A percentile compares a stretch with the other conserved stretches of the same genome.
These are phyloP conservation scores for Oscheius sp. DNA, from an alignment of 2,888 invertebrate genomes.

Conservation along the genomic window DNA sequence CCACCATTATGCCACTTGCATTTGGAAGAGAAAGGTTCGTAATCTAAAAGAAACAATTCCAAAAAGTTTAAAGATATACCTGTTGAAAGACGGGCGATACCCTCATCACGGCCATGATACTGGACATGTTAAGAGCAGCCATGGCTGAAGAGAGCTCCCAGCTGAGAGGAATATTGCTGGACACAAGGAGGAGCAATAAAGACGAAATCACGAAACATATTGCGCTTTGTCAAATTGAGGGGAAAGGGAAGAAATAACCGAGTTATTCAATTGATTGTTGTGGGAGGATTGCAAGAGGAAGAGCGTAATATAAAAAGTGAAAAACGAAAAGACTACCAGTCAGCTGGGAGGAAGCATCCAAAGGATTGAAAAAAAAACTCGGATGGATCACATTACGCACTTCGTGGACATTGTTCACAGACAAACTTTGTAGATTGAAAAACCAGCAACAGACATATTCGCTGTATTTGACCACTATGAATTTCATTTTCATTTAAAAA, in stretches of 20 bases:
- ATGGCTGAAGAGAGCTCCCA: conserved; percentile 7
- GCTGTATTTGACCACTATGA: too few relatives aligned
- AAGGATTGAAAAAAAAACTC: background rate
- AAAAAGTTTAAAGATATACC: too few relatives aligned
- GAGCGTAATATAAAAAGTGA: background rate
- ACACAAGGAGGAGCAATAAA: conserved; percentile 14
- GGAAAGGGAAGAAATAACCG: background rate
- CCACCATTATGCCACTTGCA: conserved; percentile 1
- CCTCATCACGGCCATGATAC: conserved; percentile 13
- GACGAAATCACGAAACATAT: conserved; percentile 5
- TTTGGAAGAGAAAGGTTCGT: conserved; percentile 12
- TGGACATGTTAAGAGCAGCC: conserved; percentile 9
- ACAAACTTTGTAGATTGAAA: too few relatives aligned
- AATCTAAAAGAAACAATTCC: too few relatives aligned
- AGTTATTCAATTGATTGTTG: background rate
- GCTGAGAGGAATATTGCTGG: background rate
- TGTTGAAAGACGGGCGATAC: conserved; percentile 19
- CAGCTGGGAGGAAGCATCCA: background rate
- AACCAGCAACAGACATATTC: too few relatives aligned
- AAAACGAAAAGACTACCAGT: background rate
- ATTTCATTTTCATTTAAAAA: too few relatives aligned
- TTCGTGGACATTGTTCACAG: too few relatives aligned
- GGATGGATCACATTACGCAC: too few relatives aligned
- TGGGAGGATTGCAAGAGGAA: background rate
- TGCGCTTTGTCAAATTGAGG: conserved; percentile 1